A percentile compares a stretch with the other conserved stretches of the same genome.
Conservation (phyloP, 2,888 invertebrate genomes). For the Orthonevra nobilis region DNA sequence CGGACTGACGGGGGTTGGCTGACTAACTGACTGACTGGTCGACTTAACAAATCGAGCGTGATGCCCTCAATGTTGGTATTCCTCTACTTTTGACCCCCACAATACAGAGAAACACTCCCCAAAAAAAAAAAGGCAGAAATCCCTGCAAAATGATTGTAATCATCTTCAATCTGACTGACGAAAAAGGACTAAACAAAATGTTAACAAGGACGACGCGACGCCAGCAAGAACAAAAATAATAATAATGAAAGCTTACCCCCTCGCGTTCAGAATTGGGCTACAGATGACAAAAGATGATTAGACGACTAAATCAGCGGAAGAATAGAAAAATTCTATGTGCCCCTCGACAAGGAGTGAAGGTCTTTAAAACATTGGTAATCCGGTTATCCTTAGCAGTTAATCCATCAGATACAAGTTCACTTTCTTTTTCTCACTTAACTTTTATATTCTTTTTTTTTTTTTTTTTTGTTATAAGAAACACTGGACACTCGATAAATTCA, state of each 20-base stretch:
- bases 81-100: conserved; percentile 8
- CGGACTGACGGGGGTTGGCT: neutral
- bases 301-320: neutral
- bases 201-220: conserved; percentile 22
- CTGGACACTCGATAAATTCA: conserved; percentile 12
- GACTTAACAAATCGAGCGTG: conserved; percentile 42
- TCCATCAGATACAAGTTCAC: conserved; percentile 56
- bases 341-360: conserved; percentile 15
- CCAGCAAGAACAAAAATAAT: neutral
- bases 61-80: conserved; percentile 3
- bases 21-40: conserved; percentile 9
- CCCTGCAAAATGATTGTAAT: conserved; percentile 22
- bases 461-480: conserved; percentile 4
- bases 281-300: conserved; percentile 25
- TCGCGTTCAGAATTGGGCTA: neutral
- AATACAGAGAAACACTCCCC: neutral
- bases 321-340: conserved; percentile 9
- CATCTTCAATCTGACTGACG: conserved; percentile 45
- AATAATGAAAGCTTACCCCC: conserved; percentile 53
- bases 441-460: conserved; percentile 27
- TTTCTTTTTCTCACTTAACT: conserved; percentile 28
- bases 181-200: conserved; percentile 23
- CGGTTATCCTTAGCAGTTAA: conserved; percentile 64
- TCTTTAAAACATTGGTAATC: conserved; percentile 42
- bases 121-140: neutral